Evolutionary conservation across 2,797 vertebrate species (phyloP), one percentile per base, ranked within the genome.

Genomic region (Chelmon rostratus): DNA sequence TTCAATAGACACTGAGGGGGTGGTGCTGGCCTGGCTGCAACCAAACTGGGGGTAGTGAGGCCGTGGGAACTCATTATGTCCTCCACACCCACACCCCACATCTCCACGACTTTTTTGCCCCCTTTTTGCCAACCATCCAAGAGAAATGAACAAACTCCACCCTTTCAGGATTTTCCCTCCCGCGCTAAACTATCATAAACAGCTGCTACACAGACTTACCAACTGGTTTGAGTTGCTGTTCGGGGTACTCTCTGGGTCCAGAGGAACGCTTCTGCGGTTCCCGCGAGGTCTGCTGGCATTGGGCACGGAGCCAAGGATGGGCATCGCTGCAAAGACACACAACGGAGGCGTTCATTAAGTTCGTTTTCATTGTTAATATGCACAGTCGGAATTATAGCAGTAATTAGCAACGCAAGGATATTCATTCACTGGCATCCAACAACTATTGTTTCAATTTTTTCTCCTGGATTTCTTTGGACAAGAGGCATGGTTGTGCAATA

Each of bases 231-330:
- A 83, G 79, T 90, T 84, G 76, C 86, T 67, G 84, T 91, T 93
- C 83, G 86, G 92, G 93, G 93, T 95, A 95, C 93, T 96, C 88
- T 96, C 95, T 85, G 83, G 95, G 95, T 96, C 95, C 94, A 58
- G 85, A 91, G 83, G 85, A 93, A 93, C 82, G 80, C 89, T 91
- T 94, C 89, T 88, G 92, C 90, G 94, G 96, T 96, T 97, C 95
- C 95, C 92, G 93, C 86, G 86, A 95, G 93, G 94, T 96, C 95
- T 92, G 93, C 94, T 97, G 97, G 97, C 97, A 97, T 95, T 83
- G 91, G 96, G 97, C 96, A 94, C 76, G 23, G 79, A 92, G 96
- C 96, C 97, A 97, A 96, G 94, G 93, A 95, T 93, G 96, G 96
- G 96, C 92, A 91, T 86, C 68, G 94, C 89, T 72, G 86, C 86